Conservation (phyloP, 2,888 invertebrate species). For the Tinea pellionella region DNA sequence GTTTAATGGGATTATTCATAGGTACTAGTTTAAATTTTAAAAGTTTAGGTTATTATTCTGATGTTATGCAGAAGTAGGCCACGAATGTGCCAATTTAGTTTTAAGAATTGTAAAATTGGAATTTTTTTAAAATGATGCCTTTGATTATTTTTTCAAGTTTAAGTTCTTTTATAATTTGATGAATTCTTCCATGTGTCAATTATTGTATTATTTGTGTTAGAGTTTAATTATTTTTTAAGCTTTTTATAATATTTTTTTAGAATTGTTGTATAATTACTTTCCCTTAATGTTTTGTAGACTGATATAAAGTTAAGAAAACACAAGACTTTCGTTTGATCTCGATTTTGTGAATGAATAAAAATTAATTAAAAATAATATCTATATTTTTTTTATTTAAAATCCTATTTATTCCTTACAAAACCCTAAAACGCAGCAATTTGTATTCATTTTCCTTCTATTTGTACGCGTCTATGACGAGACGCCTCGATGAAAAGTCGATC, state of each 20-base stretch:
- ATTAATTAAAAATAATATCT: not conserved
- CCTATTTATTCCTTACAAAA: too few relatives aligned
- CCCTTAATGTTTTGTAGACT: conserved; percentile 36
- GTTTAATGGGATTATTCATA: too few relatives aligned
- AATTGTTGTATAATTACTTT: not conserved
- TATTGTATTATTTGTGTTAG: conserved; percentile 11
- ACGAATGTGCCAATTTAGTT: conserved; percentile 55
- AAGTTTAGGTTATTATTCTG: conserved; percentile 15
- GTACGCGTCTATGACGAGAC: too few relatives aligned
- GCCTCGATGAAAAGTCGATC: too few relatives aligned
- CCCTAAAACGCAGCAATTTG: too few relatives aligned
- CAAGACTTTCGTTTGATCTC: conserved; percentile 68
- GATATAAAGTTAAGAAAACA: conserved; percentile 46
- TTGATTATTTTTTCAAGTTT: conserved; percentile 14
- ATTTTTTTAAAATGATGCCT: conserved; percentile 6
- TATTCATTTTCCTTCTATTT: too few relatives aligned
- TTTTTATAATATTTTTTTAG: not conserved
- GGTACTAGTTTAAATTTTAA: too few relatives aligned
- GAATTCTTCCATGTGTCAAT: conserved; percentile 48
- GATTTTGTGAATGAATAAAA: conserved; percentile 13
- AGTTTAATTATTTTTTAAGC: not conserved
- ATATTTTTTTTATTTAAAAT: too few relatives aligned
- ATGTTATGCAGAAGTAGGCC: conserved; percentile 41
- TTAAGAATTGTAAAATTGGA: not conserved
- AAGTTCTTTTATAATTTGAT: conserved; percentile 23